A percentile compares a stretch with the other conserved stretches of the same genome.
Conservation (phyloP, 2,888 invertebrate species). For the Eristalis pertinax region DNA sequence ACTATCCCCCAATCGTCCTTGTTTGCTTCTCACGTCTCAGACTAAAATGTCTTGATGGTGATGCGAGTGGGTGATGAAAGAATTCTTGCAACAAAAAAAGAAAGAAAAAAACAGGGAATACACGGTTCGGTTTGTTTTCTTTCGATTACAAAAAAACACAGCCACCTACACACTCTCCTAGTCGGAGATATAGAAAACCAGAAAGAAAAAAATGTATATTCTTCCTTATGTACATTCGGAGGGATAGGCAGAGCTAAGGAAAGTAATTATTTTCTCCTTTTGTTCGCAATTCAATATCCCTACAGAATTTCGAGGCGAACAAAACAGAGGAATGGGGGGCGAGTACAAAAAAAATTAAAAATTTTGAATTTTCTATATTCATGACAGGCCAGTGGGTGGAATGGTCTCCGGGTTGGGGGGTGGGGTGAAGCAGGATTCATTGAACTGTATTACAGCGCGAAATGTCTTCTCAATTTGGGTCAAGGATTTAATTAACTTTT, state of each 20-base stretch:
- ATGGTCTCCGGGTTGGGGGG: not conserved
- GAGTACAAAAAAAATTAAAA: constrained; percentile 33
- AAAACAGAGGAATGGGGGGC: constrained; percentile 17
- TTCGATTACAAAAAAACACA: constrained; percentile 18
- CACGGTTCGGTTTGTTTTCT: constrained; percentile 36
- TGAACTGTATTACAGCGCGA: constrained; percentile 64
- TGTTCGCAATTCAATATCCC: constrained; percentile 66
- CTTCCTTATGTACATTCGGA: not conserved
- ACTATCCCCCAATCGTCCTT: constrained; percentile 16
- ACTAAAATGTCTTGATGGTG: not conserved
- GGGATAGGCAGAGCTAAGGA: constrained; percentile 38
- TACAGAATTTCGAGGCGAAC: constrained; percentile 51
- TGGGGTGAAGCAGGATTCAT: constrained; percentile 38
- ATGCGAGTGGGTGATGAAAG: not conserved
- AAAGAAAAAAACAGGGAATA: constrained; percentile 17
- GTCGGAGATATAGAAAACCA: not conserved
- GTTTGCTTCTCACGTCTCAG: not conserved
- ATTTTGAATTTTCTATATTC: constrained; percentile 32
- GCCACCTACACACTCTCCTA: not conserved
- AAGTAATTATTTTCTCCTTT: constrained; percentile 71
- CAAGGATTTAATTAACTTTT: constrained; percentile 72
- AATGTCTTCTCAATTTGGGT: constrained; percentile 65
- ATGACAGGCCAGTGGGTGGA: not conserved
- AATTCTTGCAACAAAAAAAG: not conserved
- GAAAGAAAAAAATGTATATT: not conserved